Conservation (phyloP, 2,797 vertebrate genomes). For the Ficedula albicollis region DNA sequence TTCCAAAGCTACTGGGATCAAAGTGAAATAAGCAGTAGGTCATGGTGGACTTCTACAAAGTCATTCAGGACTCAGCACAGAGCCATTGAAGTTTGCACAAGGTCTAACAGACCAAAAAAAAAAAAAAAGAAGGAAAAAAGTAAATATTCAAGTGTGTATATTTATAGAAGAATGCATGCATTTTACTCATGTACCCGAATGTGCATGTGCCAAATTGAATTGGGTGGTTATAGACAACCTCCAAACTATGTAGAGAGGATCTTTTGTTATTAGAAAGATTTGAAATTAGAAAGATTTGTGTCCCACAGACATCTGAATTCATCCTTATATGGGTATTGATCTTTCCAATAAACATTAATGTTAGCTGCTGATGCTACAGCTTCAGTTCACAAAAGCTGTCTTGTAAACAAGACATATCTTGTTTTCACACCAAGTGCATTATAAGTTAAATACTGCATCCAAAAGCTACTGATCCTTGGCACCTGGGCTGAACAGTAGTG, state of each 20-base stretch:
- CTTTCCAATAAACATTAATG: neutral
- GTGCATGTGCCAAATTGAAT: neutral
- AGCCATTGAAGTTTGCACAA: neutral
- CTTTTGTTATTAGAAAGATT: neutral
- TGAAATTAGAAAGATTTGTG: neutral
- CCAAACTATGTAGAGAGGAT: neutral
- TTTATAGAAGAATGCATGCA: neutral
- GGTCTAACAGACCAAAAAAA: neutral
- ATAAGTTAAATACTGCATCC: neutral
- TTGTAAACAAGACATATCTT: neutral
- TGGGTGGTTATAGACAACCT: neutral
- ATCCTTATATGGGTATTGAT: neutral
- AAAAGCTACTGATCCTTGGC: neutral
- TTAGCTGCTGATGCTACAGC: neutral
- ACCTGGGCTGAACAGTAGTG: rapidly evolving
- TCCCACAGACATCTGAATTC: rapidly evolving
- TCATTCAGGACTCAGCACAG: neutral
- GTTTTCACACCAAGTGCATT: neutral
- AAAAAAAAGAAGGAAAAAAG: neutral
- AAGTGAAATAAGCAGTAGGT: conserved; percentile 20
- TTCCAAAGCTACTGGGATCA: neutral
- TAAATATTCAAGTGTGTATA: neutral
- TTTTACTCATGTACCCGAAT: neutral
- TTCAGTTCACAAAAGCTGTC: neutral
- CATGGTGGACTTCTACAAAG: neutral